Conservation (phyloP, 2,888 invertebrate genomes). For the Entomobrya multifasciata region DNA sequence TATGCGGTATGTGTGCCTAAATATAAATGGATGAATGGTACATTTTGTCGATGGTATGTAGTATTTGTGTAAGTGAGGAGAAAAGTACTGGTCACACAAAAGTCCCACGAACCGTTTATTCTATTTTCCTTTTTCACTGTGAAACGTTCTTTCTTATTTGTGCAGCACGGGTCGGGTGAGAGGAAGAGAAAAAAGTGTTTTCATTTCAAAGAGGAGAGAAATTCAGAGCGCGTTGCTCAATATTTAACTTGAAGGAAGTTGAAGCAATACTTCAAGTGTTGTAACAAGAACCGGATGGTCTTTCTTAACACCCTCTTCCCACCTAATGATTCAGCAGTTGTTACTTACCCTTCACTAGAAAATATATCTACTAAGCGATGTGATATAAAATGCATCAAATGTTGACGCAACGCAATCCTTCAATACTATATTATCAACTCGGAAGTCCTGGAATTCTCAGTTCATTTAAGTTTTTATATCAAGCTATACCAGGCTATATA, state of each 20-base stretch:
- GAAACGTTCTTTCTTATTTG: neutral
- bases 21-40: too few relatives aligned
- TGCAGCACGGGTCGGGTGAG: neutral
- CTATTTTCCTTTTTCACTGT: neutral
- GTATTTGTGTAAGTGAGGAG: neutral
- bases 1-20: too few relatives aligned
- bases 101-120: constrained; percentile 31
- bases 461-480: constrained; percentile 33
- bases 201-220: neutral
- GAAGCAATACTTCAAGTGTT: constrained; percentile 53
- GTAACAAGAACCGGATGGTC: constrained; percentile 59
- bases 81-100: constrained; percentile 36
- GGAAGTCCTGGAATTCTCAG: too few relatives aligned
- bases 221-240: constrained; percentile 7
- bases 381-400: neutral
- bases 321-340: constrained; percentile 67
- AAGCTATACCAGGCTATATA: constrained; percentile 37
- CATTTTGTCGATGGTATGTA: too few relatives aligned
- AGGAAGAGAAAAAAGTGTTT: constrained; percentile 30
- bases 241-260: constrained; percentile 56
- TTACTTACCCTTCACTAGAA: neutral
- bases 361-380: neutral
- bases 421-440: constrained; percentile 23
- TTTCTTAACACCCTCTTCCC: constrained; percentile 38
- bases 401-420: constrained; percentile 33